These are phyloP conservation scores for Ornithoptera priamus DNA, from an alignment of 2,888 invertebrate species.

Conservation along the genomic window DNA sequence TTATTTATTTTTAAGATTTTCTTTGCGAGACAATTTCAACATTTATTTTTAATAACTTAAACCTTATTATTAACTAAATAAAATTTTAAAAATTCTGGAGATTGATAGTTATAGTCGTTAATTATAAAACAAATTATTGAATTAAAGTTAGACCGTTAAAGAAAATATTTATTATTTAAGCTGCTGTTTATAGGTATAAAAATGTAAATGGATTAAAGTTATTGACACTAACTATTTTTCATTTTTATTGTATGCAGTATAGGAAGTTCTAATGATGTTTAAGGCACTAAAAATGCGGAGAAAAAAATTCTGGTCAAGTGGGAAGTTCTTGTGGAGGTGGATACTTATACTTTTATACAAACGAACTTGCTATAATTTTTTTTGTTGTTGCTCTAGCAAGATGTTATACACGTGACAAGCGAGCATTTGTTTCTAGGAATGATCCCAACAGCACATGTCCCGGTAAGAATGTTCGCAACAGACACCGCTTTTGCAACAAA, in stretches of 20 bases:
- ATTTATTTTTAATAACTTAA: no score
- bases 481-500: conserved; percentile 42
- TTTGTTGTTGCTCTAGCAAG: conserved; percentile 47
- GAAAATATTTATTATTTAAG: no score
- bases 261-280: conserved; percentile 1
- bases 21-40: no score
- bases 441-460: conserved; percentile 57
- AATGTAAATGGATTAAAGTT: not conserved
- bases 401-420: conserved; percentile 59
- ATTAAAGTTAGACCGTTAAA: no score
- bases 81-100: no score
- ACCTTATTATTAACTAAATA: no score
- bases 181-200: not conserved
- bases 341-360: conserved; percentile 36
- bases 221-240: not conserved
- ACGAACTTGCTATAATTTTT: conserved; percentile 51
- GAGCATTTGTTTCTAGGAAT: conserved; percentile 64
- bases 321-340: conserved; percentile 13
- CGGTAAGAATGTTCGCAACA: conserved; percentile 34
- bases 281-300: not conserved
- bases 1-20: not conserved
- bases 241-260: not conserved
- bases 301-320: conserved; percentile 13
- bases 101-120: no score
- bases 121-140: no score